Conservation (phyloP, 2,113 vertebrate species). For the Zapus hudsonius region DNA sequence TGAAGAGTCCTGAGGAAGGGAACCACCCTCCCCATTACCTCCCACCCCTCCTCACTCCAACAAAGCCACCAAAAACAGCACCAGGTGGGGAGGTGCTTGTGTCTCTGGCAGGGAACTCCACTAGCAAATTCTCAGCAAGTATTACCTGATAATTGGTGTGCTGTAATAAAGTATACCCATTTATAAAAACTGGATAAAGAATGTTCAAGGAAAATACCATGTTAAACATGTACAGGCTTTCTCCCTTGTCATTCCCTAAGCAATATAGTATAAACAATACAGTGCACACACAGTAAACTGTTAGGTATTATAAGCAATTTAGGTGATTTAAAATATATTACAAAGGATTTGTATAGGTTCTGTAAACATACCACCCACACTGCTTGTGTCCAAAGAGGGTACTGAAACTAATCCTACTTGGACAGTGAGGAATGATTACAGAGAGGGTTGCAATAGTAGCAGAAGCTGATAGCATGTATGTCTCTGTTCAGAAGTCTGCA, state of each 20-base stretch:
- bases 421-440: background rate
- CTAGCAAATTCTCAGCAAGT: no score
- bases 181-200: no score
- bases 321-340: background rate
- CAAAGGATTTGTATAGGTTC: background rate
- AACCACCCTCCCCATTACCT: no score
- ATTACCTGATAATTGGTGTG: no score
- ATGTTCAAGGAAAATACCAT: background rate
- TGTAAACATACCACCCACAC: background rate
- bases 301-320: background rate
- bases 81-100: no score
- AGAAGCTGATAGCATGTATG: background rate
- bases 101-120: no score
- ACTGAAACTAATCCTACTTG: background rate
- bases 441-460: background rate
- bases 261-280: no score
- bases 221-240: background rate
- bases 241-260: background rate
- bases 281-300: background rate
- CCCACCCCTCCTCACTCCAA: no score
- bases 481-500: conserved; percentile 12
- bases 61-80: no score
- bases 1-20: no score
- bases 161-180: no score
- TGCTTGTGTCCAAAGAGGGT: background rate